Base-by-base conservation (phyloP, 2,888 invertebrate genomes). In the Diaperis boleti region DNA sequence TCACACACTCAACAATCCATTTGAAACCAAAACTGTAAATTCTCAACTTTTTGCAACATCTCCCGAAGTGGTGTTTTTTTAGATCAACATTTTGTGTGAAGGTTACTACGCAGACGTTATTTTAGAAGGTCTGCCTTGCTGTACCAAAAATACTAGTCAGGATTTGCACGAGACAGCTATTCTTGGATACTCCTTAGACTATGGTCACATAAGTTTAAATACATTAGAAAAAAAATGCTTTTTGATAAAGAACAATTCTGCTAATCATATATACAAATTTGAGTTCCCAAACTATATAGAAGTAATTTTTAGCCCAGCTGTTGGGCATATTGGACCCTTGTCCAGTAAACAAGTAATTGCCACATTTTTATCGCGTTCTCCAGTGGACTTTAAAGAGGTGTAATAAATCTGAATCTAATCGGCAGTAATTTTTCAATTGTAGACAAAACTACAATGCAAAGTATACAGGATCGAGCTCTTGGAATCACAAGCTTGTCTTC, bases 1-100 rank as follows among this genome's bases (percentile, higher is more conserved):
- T 15, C 79, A 81, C 29, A 82, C 85, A 2, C 75, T 73, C 7
- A 83, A 85, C 69, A 88, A 88, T 78, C 86, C 86, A 39, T 86
- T 84, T 69, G 87, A 87, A 68, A 82, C 83, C 60, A 76, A 82
- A n/a, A 78, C 78, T 20, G 80, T 79, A 72, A 69, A 49, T 2
- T 13, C 11, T 1, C 10, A 10, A 35, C n/a, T n/a, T 14, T 15
- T 13, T 1, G 0, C 14, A 17, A 1, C 14, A 2, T 37, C 11
- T 3, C 3, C 3, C 13, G 10, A 8, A 20, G 15, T 18, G 6
- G 10, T 10, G 3, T 42, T 5, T 26, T 59, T 59, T 3, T 15
- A 62, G 56, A 56, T 60, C 4, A n/a, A 52, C 13, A 22, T 52
- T 3, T 17, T 26, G 5, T 17, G 33, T 0, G 82, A 84, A 65